These are phyloP conservation scores for Wiebesia pumilae DNA, from an alignment of 1,140 invertebrate genomes.

Conservation along the genomic window DNA sequence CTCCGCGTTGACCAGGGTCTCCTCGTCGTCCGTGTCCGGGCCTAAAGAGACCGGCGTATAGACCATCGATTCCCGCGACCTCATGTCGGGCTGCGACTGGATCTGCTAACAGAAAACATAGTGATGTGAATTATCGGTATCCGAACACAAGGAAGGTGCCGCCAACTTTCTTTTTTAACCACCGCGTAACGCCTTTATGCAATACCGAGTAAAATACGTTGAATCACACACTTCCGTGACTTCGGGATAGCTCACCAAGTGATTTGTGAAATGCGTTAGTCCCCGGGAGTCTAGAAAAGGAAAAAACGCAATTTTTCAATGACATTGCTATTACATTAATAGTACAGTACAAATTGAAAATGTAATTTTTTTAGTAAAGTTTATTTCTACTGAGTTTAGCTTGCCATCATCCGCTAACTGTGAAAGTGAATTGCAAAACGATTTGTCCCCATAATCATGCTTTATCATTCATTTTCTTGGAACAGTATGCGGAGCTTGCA, in stretches of 20 bases:
- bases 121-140: neutral
- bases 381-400: no score
- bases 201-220: neutral
- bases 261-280: neutral
- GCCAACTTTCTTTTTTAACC: neutral
- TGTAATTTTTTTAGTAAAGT: no score
- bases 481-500: neutral
- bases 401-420: neutral
- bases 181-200: neutral
- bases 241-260: neutral
- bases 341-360: no score
- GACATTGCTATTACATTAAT: neutral
- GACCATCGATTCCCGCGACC: constrained; percentile 70
- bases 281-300: neutral
- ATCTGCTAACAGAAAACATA: neutral
- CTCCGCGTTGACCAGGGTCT: constrained; percentile 72
- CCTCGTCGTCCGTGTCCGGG: constrained; percentile 73
- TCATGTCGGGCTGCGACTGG: constrained; percentile 59
- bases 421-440: neutral
- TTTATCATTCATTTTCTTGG: neutral
- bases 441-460: neutral
- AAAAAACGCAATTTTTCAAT: neutral
- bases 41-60: constrained; percentile 73
- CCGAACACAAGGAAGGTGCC: no score
- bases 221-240: neutral